Evolutionary conservation across 1,140 invertebrate genomes (phyloP), one percentile per base, ranked within the genome.

Genomic region (Scylla paramamosain): DNA sequence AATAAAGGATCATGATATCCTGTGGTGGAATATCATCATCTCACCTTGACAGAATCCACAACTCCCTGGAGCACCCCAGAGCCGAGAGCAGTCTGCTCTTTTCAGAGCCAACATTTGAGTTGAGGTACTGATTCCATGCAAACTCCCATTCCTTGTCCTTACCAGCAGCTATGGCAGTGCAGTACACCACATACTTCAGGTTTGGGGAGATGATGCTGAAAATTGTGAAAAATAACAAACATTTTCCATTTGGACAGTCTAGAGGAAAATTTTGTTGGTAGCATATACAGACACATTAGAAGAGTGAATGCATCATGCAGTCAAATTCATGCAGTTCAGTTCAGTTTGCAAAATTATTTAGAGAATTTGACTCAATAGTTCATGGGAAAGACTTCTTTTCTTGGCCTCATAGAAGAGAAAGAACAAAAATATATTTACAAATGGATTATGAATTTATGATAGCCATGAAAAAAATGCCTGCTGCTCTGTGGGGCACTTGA

Each of bases 31-130:
- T 39, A 39, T 39, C 39, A 39, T 39, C 39, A 39, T 39, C 39
- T 39, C 39, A 97, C 97, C 96, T 97, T 95, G 97, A 96, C 4
- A 97, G 95, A 32, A 97, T 96, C 95, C 96, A 97, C 2, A 96
- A 93, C 95, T 98, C 96, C 93, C 96, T 96, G n/a, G 96, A 96
- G 96, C 98, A 99, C 25, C 98, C 98, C 39, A 99, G 97, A 12
- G 98, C 97, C 8, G 96, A 96, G 20, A 99, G 96, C 67, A 99
- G 97, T 0, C 97, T 97, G 31, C 96, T 96, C 96, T 98, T 98
- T 93, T 98, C 98, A 3, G 97, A 97, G 4, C 96, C 96, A 2
- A 97, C 96, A 82, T 96, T 96, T 0, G 97, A 94, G 25, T 92
- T 94, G 46, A 96, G 96, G 96, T 97, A 97, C 84, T 96, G 96